Evolutionary conservation across 2,113 vertebrate genomes (phyloP).

Genomic region (Lasiurus cinereus): DNA sequence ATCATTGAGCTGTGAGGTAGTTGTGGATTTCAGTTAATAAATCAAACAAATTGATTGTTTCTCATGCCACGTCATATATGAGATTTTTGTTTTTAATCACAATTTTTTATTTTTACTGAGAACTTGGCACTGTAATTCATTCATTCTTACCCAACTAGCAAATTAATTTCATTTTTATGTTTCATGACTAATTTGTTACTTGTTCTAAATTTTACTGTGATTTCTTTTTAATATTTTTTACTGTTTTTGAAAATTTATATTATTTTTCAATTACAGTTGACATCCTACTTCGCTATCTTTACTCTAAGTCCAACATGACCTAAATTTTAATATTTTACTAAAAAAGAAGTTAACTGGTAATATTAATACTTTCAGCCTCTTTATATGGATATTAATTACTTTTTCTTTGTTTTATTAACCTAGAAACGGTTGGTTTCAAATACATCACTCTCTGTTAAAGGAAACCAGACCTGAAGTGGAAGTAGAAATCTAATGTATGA

Average conservation of each 20-base stretch:
- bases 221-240: neutral
- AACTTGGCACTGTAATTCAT: conserved; percentile 52
- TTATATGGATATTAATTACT: neutral
- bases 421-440: conserved; percentile 70
- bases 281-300: neutral
- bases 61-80: neutral
- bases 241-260: neutral
- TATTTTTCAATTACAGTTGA: neutral
- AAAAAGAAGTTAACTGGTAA: neutral
- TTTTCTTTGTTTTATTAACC: conserved; percentile 65
- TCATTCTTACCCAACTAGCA: conserved; percentile 51
- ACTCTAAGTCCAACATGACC: neutral
- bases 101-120: conserved; percentile 63
- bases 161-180: conserved; percentile 3
- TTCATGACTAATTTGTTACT: conserved; percentile 16
- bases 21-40: conserved; percentile 61
- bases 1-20: conserved; percentile 46
- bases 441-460: conserved; percentile 28
- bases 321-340: conserved; percentile 37
- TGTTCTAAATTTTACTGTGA: neutral
- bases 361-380: neutral
- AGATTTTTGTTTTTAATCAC: conserved; percentile 75
- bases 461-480: neutral
- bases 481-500: conserved; percentile 60
- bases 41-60: conserved; percentile 50